A percentile compares a stretch with the other conserved stretches of the same genome.
These are phyloP conservation scores for Notamacropus eugenii DNA, from an alignment of 2,797 vertebrate genomes.

Conservation along the genomic window DNA sequence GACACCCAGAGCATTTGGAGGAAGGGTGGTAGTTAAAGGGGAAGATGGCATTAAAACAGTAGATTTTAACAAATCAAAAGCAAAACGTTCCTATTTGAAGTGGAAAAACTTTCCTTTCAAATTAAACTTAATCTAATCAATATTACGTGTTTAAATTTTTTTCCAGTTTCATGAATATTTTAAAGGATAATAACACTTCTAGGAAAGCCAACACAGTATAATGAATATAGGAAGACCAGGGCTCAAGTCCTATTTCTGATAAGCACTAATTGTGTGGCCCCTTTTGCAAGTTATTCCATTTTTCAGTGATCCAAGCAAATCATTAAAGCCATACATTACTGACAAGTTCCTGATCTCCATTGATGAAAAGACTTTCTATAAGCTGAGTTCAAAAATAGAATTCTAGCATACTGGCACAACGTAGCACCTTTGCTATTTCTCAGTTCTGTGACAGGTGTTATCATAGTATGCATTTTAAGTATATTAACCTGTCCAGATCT, in stretches of 20 bases:
- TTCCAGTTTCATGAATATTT: background rate
- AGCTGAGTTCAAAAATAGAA: background rate
- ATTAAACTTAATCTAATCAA: background rate
- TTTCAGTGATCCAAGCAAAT: background rate
- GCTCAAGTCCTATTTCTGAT: background rate
- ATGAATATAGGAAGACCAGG: background rate
- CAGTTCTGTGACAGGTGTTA: background rate
- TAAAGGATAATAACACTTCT: background rate
- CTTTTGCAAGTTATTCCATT: background rate
- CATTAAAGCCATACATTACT: background rate
- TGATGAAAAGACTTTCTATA: background rate
- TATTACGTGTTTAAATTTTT: background rate
- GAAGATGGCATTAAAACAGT: background rate
- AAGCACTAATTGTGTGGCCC: background rate
- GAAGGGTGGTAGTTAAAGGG: background rate
- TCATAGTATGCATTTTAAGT: background rate
- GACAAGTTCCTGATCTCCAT: background rate
- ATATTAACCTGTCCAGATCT: accelerated
- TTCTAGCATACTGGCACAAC: background rate
- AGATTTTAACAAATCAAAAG: background rate
- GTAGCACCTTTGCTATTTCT: background rate
- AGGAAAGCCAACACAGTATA: background rate
- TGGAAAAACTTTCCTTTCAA: background rate
- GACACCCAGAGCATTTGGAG: background rate
- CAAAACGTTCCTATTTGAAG: background rate